Base-by-base conservation (phyloP, 37 sponge, comb jelly and placozoan species). In the Oopsacas minuta region DNA sequence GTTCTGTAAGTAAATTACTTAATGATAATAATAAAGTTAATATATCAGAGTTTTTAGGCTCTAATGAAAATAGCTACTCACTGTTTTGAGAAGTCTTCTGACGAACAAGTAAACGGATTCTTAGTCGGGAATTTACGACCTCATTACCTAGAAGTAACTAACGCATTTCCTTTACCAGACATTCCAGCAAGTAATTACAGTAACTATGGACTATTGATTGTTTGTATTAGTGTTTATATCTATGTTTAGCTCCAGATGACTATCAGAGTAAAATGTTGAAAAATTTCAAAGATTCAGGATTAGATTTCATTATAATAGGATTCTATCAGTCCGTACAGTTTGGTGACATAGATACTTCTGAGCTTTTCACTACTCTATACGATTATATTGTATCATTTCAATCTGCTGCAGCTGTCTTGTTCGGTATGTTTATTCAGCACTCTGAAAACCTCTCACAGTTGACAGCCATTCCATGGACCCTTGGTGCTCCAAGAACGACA, bases 121-220 rank as follows among this genome's bases (percentile, higher is more conserved):
- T 12, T 61, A 12, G 75, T 61, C 22, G 75, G 75, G 30, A 32
- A 3, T 61, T 61, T 61, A 12, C 22, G 17, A 20, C 7, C 7
- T 3, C 22, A 10, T 34, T 61, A 32, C 28, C 75, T 61, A 32
- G 75, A 61, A 12, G 75, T 61, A 3, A 61, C 75, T 32, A 61
- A 61, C 75, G 75, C 75, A 25, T 61, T 61, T n/a, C 75, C 75
- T 5, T 34, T 61, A 5, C 75, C 75, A 61, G 75, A 61, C 75
- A 61, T 32, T 61, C 75, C 75, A 20, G 30, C 75, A 32, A 61
- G 75, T 61, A 61, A 32, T 25, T 61, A n/a, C 28, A 61, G 5
- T 61, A 5, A 25, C 28, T 32, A 3, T 61, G 7, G 32, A 42
- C 8, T 42, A 42, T 42, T 17, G 49, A 17, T 42, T 42, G 49